Percentiles rank a stretch among this genome's conserved stretches.
phyloP scores from a whole-genome alignment of 2,888 invertebrate species.

The Spialia ferax region DNA sequence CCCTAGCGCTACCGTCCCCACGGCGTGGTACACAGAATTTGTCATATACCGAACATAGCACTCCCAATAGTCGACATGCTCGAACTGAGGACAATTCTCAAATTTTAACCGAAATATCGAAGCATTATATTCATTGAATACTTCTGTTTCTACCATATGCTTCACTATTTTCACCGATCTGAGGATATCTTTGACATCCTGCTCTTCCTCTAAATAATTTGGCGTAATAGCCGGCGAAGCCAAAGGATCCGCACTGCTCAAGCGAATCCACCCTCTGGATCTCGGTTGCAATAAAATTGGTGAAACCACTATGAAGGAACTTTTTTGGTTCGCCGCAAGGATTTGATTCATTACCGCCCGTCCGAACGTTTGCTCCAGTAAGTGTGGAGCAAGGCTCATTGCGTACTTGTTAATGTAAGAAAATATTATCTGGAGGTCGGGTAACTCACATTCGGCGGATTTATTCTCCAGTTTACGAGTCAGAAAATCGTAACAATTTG shows the following conservation, averaged over 20 bases:
- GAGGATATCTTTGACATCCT: conserved; percentile 59
- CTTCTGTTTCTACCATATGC: conserved; percentile 50
- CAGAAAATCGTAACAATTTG: conserved; percentile 60
- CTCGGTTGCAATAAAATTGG: conserved; percentile 59
- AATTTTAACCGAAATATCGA: conserved; percentile 53
- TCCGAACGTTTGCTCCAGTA: conserved; percentile 40
- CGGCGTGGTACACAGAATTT: conserved; percentile 58
- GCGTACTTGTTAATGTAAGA: conserved; percentile 56
- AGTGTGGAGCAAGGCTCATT: conserved; percentile 40
- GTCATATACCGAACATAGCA: conserved; percentile 70
- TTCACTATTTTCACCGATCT: conserved; percentile 57
- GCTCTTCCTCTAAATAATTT: conserved; percentile 59
- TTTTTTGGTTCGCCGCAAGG: conserved; percentile 50
- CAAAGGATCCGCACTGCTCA: conserved; percentile 57
- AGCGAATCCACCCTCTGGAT: conserved; percentile 61
- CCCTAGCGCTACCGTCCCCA: conserved; percentile 62
- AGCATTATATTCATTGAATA: conserved; percentile 52
- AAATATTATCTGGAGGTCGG: conserved; percentile 60
- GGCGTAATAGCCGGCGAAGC: conserved; percentile 58
- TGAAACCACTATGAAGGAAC: conserved; percentile 53
- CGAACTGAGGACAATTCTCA: conserved; percentile 54
- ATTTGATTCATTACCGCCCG: conserved; percentile 52
- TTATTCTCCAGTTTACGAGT: conserved; percentile 50
- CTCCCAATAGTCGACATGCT: conserved; percentile 57
- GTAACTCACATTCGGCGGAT: conserved; percentile 58